A percentile compares a stretch with the other conserved stretches of the same genome.
phyloP scores from a whole-genome alignment of 53 echinoderm and acorn worm species.

The Temnopleurus reevesii region DNA sequence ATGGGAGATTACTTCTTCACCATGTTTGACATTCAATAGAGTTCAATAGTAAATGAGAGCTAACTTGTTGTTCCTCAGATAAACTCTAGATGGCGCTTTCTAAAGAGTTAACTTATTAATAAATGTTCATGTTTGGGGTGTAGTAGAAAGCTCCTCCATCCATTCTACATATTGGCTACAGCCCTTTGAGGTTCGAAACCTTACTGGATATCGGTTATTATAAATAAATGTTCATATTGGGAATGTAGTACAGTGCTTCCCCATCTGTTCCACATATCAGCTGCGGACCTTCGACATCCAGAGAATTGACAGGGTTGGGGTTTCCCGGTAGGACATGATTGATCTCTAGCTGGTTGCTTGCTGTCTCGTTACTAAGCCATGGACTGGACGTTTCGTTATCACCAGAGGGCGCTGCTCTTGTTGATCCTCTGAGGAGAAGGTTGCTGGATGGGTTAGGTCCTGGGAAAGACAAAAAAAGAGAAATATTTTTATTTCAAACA shows the following conservation, averaged over 20 bases:
- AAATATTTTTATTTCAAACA: background rate
- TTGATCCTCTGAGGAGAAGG: conserved; percentile 41
- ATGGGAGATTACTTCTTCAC: no score
- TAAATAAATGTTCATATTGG: conserved; percentile 60
- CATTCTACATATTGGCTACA: conserved; percentile 78
- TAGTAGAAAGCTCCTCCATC: conserved; percentile 80
- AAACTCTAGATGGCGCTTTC: no score
- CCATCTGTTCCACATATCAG: conserved; percentile 95
- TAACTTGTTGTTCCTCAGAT: no score
- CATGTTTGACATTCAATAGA: no score
- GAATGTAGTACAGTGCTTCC: conserved; percentile 82
- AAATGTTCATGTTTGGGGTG: conserved; percentile 48
- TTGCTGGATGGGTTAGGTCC: conserved; percentile 29
- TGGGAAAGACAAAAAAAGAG: background rate
- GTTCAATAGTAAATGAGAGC: no score
- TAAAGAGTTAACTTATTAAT: no score
- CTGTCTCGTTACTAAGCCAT: conserved; percentile 75
- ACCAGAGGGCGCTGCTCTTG: conserved; percentile 19
- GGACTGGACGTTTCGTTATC: conserved; percentile 65
- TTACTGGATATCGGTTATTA: background rate
- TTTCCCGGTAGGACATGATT: conserved; percentile 86
- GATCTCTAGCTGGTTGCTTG: conserved; percentile 74
- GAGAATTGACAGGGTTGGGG: conserved; percentile 85
- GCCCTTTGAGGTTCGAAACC: no score
- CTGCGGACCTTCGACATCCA: conserved; percentile 83